Evolutionary conservation across 2,888 invertebrate species (phyloP).

Genomic region (Idaea dimidiata): DNA sequence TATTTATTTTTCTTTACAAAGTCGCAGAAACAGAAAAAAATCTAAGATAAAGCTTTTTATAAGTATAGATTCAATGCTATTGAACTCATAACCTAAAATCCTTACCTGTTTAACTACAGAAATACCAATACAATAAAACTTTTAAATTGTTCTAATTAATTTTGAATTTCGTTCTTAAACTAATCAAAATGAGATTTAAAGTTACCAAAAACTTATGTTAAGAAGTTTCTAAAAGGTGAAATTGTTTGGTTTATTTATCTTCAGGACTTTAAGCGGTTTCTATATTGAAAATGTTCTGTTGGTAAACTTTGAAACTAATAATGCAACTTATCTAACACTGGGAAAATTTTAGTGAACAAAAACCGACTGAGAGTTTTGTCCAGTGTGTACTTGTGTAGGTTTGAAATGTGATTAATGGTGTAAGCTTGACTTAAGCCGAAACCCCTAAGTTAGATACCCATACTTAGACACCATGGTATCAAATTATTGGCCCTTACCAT

Average conservation of each 20-base stretch:
- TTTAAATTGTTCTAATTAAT: conserved; percentile 5
- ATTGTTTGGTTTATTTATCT: conserved; percentile 11
- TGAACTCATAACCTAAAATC: too few relatives aligned
- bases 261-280: conserved; percentile 20
- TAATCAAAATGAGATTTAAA: conserved; percentile 11
- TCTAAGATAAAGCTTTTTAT: too few relatives aligned
- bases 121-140: background rate
- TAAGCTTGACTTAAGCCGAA: too few relatives aligned
- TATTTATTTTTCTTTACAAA: too few relatives aligned
- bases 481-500: too few relatives aligned
- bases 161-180: background rate
- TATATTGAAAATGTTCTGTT: conserved; percentile 58
- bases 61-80: too few relatives aligned
- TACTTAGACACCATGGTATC: too few relatives aligned
- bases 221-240: conserved; percentile 11
- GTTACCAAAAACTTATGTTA: conserved; percentile 18
- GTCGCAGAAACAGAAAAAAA: too few relatives aligned
- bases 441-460: too few relatives aligned
- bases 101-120: too few relatives aligned
- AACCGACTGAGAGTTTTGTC: conserved; percentile 31
- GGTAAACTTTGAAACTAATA: conserved; percentile 73
- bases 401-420: background rate
- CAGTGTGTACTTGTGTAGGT: background rate
- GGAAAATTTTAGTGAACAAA: conserved; percentile 52
- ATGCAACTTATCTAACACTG: conserved; percentile 61